Conservation (phyloP, 2,113 vertebrate species). For the Jaculus jaculus region DNA sequence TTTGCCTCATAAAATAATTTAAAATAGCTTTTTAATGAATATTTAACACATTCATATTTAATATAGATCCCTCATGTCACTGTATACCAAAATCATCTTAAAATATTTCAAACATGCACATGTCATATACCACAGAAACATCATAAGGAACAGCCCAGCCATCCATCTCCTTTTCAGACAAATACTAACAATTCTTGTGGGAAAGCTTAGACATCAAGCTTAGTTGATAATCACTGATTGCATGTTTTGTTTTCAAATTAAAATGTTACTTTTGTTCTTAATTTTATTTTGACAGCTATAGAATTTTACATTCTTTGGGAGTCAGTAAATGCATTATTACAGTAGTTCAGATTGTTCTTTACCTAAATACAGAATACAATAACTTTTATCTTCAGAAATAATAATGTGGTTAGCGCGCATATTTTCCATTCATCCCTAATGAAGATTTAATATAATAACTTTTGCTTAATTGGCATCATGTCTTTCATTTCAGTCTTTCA, state of each 20-base stretch:
- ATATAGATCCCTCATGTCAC: background rate
- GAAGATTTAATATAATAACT: slow-evolving; percentile 7
- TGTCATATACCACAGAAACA: background rate
- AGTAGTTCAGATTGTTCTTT: background rate
- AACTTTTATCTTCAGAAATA: background rate
- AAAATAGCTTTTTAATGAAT: background rate
- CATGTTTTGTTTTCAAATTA: background rate
- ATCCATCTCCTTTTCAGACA: background rate
- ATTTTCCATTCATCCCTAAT: slow-evolving; percentile 7
- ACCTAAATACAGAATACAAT: background rate
- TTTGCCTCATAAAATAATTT: too few species aligned
- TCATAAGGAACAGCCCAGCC: background rate
- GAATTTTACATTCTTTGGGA: background rate
- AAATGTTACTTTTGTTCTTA: background rate
- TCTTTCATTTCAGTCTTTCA: slow-evolving; percentile 89
- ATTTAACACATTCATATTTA: background rate
- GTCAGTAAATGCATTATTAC: background rate
- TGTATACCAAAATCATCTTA: background rate
- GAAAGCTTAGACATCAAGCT: background rate
- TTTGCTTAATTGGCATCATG: slow-evolving; percentile 48
- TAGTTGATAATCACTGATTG: background rate
- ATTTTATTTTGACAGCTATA: background rate
- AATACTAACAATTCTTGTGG: background rate
- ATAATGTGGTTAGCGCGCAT: background rate
- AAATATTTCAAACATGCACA: background rate